Percentiles rank a stretch among this genome's conserved stretches.
These are phyloP conservation scores for Ranitomeya variabilis DNA, from an alignment of 2,113 vertebrate genomes.

Conservation along the genomic window DNA sequence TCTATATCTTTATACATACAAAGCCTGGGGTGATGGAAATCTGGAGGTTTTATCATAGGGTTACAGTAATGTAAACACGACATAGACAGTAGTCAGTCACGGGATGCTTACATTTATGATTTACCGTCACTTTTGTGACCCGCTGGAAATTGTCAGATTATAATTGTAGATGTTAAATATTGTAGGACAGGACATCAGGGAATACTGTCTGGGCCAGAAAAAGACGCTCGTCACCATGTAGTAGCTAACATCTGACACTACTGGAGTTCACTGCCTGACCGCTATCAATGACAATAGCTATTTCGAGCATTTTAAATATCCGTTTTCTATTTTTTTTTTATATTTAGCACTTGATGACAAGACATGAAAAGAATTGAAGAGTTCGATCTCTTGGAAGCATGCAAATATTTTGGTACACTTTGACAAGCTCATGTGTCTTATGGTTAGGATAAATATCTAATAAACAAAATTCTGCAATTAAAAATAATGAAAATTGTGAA, in stretches of 20 bases:
- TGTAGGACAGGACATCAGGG: conserved; percentile 7
- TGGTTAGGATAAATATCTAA: background rate
- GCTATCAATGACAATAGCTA: background rate
- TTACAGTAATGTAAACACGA: conserved; percentile 10
- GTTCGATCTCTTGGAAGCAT: background rate
- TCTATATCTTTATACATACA: conserved; percentile 75
- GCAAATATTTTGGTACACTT: background rate
- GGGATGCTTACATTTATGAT: conserved; percentile 14
- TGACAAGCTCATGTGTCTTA: background rate
- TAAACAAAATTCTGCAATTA: background rate
- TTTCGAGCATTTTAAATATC: background rate
- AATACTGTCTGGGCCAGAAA: background rate
- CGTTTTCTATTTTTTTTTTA: background rate
- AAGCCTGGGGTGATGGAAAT: conserved; percentile 65
- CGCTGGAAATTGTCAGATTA: conserved; percentile 48
- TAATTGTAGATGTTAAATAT: conserved; percentile 15
- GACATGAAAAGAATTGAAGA: background rate
- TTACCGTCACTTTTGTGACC: conserved; percentile 38
- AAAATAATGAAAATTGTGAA: background rate
- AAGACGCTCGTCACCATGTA: background rate
- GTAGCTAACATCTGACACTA: background rate
- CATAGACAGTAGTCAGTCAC: conserved; percentile 34
- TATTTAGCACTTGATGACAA: background rate
- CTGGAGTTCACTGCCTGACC: background rate
- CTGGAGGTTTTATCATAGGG: background rate